Conservation (phyloP, 1,140 invertebrate species). For the Brachionus asplanchnoidis region DNA sequence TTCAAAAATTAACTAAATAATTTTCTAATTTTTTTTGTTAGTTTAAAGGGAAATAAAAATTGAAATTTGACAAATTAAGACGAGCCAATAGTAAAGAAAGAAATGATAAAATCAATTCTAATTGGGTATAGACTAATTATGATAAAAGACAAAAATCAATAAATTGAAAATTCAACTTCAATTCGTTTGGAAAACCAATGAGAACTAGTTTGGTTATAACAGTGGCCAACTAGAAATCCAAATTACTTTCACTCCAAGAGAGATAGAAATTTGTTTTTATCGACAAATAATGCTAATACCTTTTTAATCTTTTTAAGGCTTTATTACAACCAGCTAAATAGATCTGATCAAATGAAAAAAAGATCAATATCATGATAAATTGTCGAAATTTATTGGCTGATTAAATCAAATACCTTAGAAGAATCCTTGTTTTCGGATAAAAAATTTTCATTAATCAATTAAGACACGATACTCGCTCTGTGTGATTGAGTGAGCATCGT, state of each 20-base stretch:
- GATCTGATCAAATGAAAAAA: neutral
- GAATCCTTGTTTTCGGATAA: neutral
- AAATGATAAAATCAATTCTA: neutral
- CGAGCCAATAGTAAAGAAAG: neutral
- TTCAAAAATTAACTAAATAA: slow-evolving; percentile 30
- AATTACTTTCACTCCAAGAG: neutral
- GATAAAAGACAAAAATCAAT: neutral
- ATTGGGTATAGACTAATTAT: neutral
- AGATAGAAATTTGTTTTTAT: neutral
- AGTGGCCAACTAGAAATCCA: neutral
- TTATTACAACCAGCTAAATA: neutral
- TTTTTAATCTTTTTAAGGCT: neutral
- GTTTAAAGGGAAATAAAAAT: slow-evolving; percentile 6
- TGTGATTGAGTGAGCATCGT: neutral
- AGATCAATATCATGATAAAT: slow-evolving; percentile 24
- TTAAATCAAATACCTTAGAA: neutral
- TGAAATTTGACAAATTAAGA: neutral
- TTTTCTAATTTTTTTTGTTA: slow-evolving; percentile 24
- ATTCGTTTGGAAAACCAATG: neutral
- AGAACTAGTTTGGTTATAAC: neutral
- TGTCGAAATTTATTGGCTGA: slow-evolving; percentile 5
- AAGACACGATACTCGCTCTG: neutral
- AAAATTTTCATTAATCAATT: neutral
- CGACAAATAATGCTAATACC: neutral
- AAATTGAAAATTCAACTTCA: neutral